Conservation (phyloP, 2,888 invertebrate genomes). For the Rutpela maculata region DNA sequence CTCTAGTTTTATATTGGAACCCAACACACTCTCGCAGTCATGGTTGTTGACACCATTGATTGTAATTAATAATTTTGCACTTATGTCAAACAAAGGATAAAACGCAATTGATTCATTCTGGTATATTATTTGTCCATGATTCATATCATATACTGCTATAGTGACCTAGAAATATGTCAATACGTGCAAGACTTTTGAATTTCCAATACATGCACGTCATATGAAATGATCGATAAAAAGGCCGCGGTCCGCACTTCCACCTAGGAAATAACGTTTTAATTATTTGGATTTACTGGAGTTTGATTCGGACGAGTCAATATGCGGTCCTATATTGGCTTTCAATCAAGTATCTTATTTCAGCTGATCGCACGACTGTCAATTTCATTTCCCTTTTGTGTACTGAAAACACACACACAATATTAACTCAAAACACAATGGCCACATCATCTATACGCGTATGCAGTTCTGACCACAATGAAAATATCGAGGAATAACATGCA, state of each 20-base stretch:
- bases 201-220: background rate
- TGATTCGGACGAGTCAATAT: background rate
- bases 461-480: background rate
- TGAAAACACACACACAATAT: constrained; percentile 3
- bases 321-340: background rate
- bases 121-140: too few species aligned
- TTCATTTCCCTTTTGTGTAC: constrained; percentile 4
- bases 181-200: background rate
- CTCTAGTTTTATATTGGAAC: too few species aligned
- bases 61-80: too few species aligned
- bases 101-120: too few species aligned
- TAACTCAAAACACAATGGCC: background rate
- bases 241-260: background rate
- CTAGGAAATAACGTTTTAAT: constrained; percentile 7
- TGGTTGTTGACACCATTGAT: too few species aligned
- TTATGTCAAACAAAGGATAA: too few species aligned
- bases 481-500: background rate
- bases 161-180: too few species aligned
- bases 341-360: constrained; percentile 7
- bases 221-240: background rate
- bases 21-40: too few species aligned
- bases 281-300: background rate
- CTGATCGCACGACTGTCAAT: background rate
- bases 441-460: background rate
- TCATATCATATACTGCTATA: too few species aligned